Conservation (phyloP, 2,113 vertebrate species). For the Ctenodactylus gundi region DNA sequence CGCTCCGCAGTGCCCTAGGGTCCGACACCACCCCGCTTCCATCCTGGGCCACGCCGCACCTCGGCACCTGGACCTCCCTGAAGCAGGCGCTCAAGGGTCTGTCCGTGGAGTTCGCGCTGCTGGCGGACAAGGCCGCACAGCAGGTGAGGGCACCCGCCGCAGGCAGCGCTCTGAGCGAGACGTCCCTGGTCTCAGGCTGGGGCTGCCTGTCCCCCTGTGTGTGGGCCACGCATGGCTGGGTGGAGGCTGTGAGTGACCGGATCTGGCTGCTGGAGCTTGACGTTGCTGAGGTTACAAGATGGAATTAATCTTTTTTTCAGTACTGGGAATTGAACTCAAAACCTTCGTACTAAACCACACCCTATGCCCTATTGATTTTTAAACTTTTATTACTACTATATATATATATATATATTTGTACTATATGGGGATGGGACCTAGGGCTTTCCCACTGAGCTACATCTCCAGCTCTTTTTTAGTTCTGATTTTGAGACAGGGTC, state of each 20-base stretch:
- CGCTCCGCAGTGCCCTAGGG: slow-evolving; percentile 88
- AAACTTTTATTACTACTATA: too few species aligned
- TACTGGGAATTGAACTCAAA: background rate
- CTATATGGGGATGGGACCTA: too few species aligned
- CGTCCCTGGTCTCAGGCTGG: fast-evolving
- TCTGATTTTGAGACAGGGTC: background rate
- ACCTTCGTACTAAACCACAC: background rate
- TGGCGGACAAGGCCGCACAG: slow-evolving; percentile 95
- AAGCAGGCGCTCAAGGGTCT: slow-evolving; percentile 94
- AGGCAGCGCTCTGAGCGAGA: too few species aligned
- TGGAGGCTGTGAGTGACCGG: background rate
- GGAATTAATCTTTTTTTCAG: background rate
- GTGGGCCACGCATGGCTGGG: fast-evolving
- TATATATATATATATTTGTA: too few species aligned
- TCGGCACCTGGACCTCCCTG: slow-evolving; percentile 91
- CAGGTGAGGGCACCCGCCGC: slow-evolving; percentile 94
- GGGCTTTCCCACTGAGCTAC: too few species aligned
- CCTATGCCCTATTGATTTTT: background rate
- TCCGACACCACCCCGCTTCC: slow-evolving; percentile 92
- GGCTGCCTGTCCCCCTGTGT: fast-evolving
- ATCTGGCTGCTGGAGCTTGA: background rate
- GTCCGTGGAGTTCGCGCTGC: slow-evolving; percentile 93
- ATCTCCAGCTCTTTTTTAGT: too few species aligned
- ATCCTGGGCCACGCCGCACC: slow-evolving; percentile 88
- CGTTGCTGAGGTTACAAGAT: background rate